phyloP scores from a whole-genome alignment of 2,113 vertebrate species.

The Pyxicephalus adspersus region DNA sequence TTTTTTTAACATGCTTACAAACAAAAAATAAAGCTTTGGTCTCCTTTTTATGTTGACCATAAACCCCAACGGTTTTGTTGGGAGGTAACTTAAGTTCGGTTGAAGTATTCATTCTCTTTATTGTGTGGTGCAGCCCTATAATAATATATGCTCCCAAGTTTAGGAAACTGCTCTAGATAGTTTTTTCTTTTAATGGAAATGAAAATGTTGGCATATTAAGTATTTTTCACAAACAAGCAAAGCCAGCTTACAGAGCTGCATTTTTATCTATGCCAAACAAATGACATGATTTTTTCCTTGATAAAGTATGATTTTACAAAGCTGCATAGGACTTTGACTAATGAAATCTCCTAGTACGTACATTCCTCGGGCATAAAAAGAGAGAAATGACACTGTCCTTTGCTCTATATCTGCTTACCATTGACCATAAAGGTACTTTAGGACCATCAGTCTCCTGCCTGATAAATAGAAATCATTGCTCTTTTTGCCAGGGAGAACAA shows the following conservation, averaged over 20 bases:
- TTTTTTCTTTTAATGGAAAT: constrained; percentile 15
- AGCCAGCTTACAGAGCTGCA: background rate
- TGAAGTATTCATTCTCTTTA: constrained; percentile 1
- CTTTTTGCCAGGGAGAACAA: background rate
- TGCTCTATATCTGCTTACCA: background rate
- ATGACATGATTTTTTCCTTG: constrained; percentile 7
- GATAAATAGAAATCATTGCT: constrained; percentile 14
- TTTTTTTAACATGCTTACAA: background rate
- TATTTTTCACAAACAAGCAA: background rate
- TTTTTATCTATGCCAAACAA: constrained; percentile 19
- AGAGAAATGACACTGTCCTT: background rate
- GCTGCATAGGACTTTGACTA: background rate
- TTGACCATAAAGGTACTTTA: constrained; percentile 18
- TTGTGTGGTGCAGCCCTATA: constrained; percentile 1
- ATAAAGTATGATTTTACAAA: constrained; percentile 10
- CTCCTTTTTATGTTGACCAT: too few species aligned
- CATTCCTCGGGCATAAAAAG: background rate
- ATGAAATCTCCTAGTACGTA: background rate
- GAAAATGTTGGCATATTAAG: constrained; percentile 1
- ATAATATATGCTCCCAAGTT: constrained; percentile 1
- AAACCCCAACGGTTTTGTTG: background rate
- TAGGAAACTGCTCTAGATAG: constrained; percentile 1
- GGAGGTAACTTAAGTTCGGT: background rate
- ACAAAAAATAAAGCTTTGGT: background rate
- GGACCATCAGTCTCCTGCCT: background rate